Base-by-base conservation (phyloP, 2,888 invertebrate species). In the Conchocele bisecta region DNA sequence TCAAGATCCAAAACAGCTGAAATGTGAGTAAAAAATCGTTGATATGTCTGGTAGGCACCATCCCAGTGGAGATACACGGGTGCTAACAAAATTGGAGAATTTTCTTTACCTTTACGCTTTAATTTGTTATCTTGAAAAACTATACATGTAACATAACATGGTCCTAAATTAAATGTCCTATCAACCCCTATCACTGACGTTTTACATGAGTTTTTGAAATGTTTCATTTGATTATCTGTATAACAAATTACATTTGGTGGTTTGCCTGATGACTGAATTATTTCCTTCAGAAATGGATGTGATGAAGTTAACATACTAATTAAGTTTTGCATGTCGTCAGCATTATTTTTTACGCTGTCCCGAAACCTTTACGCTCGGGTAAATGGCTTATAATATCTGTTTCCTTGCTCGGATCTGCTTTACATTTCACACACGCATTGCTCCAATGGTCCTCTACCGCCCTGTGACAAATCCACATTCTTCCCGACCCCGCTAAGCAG, bases 1-100 rank as follows among this genome's bases (percentile, higher is more conserved):
- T 28, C 20, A 3, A 20, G 33, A 13, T 56, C 42, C 13, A 66
- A 20, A n/a, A 66, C 42, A 1, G 51, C 13, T 2, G 66, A 28
- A 15, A 66, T n/a, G 28, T 64, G 59, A 13, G 69, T 57, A 51
- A 69, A 69, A 31, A 69, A 63, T 28, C 63, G 35, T 46, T 68
- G 68, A 20, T 64, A 58, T n/a, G 63, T 58, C 13, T 59, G 46
- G 20, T 53, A 63, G 5, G 41, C n/a, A 6, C 60, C 70, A 24
- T 70, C 64, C 64, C 70, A 70, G 42, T 70, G 70, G 22, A 70
- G 39, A 59, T 64, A 70, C 4, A 64, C 13, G 5, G 54, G 70
- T 7, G 59, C 64, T n/a, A 70, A 24, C 1, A 70, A 11, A 13
- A 58, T 63, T n/a, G 63, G 60, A 20, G 50, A 17, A 7, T 33